phyloP scores from a whole-genome alignment of 2,797 vertebrate genomes.

The Melanotaenia trifasciata region DNA sequence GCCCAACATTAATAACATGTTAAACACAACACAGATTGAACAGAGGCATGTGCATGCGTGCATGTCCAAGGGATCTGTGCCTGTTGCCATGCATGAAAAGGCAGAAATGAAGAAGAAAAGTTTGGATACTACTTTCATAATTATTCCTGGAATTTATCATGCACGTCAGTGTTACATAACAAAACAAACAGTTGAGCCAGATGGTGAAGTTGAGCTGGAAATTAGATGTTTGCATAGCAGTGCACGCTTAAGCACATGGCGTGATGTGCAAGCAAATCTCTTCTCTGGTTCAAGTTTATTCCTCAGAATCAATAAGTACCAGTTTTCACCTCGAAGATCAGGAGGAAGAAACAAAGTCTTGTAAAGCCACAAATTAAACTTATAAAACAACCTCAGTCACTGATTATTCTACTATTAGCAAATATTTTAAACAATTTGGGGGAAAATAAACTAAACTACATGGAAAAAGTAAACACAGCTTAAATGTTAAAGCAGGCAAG shows the following conservation, averaged over 20 bases:
- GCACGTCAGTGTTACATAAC: slow-evolving; percentile 51
- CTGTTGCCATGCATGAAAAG: slow-evolving; percentile 70
- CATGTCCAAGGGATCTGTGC: slow-evolving; percentile 61
- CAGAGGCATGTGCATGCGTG: slow-evolving; percentile 65
- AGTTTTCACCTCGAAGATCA: slow-evolving; percentile 25
- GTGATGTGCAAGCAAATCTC: slow-evolving; percentile 40
- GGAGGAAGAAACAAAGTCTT: slow-evolving; percentile 3
- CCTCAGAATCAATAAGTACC: slow-evolving; percentile 14
- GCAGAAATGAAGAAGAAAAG: slow-evolving; percentile 33
- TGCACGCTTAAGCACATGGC: slow-evolving; percentile 19
- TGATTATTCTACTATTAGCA: slow-evolving; percentile 9
- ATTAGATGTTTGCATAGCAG: slow-evolving; percentile 43
- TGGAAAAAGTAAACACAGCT: slow-evolving; percentile 3
- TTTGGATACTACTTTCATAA: slow-evolving; percentile 32
- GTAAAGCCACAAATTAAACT: slow-evolving; percentile 16
- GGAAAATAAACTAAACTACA: neutral
- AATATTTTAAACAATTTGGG: neutral
- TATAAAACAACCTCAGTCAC: slow-evolving; percentile 6
- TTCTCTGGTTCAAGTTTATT: slow-evolving; percentile 35
- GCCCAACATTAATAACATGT: slow-evolving; percentile 70
- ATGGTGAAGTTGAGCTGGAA: slow-evolving; percentile 59
- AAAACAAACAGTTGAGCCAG: slow-evolving; percentile 63
- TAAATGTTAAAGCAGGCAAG: slow-evolving; percentile 10
- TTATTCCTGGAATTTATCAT: slow-evolving; percentile 45
- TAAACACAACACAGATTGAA: slow-evolving; percentile 70